phyloP scores from a whole-genome alignment of 2,888 invertebrate genomes.

The Andrena bicolor region DNA sequence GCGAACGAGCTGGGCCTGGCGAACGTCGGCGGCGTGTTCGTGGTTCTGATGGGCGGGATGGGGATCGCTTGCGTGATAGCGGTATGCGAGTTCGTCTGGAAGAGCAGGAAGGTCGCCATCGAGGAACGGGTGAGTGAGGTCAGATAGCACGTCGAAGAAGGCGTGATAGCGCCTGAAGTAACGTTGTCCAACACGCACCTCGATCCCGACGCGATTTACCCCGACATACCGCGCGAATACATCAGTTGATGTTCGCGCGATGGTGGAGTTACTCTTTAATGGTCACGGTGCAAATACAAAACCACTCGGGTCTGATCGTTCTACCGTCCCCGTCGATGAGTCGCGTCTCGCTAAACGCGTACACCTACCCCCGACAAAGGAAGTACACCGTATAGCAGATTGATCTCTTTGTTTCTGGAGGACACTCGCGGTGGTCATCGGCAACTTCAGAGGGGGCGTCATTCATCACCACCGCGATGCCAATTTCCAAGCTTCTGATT shows the following conservation, averaged over 20 bases:
- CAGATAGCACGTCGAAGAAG: conserved; percentile 77
- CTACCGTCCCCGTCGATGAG: conserved; percentile 38
- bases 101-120: conserved; percentile 95
- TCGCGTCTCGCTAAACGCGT: not conserved
- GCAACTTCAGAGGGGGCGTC: not conserved
- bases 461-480: conserved; percentile 2
- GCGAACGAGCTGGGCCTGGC: conserved; percentile 96
- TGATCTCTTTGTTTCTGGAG: conserved; percentile 1
- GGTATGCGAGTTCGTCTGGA: conserved; percentile 98
- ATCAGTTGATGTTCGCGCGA: conserved; percentile 81
- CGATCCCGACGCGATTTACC: conserved; percentile 80
- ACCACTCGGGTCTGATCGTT: conserved; percentile 77
- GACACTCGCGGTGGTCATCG: not conserved
- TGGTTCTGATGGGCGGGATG: conserved; percentile 97
- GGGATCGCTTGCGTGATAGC: conserved; percentile 96
- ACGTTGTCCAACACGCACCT: conserved; percentile 72
- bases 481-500: not conserved
- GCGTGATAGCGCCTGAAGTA: conserved; percentile 67
- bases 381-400: not conserved
- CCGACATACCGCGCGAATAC: conserved; percentile 80
- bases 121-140: conserved; percentile 92
- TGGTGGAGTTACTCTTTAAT: conserved; percentile 82
- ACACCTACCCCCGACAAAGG: not conserved
- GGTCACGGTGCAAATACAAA: conserved; percentile 74
- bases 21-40: conserved; percentile 98